A percentile compares a stretch with the other conserved stretches of the same genome.
Evolutionary conservation across 2,797 vertebrate species (phyloP).

Genomic region (Smutsia gigantea): DNA sequence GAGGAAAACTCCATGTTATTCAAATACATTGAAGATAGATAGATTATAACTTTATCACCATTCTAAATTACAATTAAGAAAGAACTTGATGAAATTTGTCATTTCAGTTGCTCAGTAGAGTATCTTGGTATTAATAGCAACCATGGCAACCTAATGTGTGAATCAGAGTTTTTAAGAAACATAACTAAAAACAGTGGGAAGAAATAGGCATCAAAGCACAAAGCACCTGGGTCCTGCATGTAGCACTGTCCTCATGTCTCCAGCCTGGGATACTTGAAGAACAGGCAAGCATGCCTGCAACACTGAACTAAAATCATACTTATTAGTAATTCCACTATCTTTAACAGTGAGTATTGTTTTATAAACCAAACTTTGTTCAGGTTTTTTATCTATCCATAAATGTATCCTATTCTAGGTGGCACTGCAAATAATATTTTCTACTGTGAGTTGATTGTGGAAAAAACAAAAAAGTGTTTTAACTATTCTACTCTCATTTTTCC

Average conservation of each 20-base stretch:
- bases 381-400: background rate
- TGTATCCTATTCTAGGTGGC: background rate
- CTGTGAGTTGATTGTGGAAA: background rate
- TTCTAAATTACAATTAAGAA: constrained; percentile 32
- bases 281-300: background rate
- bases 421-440: background rate
- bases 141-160: background rate
- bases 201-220: background rate
- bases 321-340: background rate
- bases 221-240: background rate
- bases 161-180: background rate
- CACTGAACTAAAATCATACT: background rate
- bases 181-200: background rate
- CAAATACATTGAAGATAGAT: background rate
- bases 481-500: background rate
- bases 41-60: background rate
- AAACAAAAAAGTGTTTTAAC: background rate
- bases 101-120: background rate
- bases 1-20: background rate
- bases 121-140: background rate
- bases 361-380: background rate
- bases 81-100: constrained; percentile 12
- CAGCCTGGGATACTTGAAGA: background rate
- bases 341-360: background rate
- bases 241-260: background rate